These are phyloP conservation scores for Brenthis ino DNA, from an alignment of 2,888 invertebrate genomes.

Conservation along the genomic window DNA sequence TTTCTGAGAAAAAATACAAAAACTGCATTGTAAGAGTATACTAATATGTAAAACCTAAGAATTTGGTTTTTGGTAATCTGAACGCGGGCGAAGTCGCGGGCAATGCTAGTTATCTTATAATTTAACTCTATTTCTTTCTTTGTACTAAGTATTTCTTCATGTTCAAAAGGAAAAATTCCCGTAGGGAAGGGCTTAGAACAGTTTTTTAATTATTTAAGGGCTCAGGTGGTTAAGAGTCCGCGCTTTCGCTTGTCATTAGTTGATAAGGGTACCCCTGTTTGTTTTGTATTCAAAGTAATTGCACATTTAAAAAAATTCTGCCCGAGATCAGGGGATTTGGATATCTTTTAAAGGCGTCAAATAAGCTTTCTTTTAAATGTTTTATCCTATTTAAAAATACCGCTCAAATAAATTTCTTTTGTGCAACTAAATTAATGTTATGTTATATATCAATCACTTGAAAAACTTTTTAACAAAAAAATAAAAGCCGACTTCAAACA, in stretches of 20 bases:
- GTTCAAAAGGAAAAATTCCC: constrained; percentile 28
- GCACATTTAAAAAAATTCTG: constrained; percentile 32
- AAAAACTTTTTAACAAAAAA: too few relatives aligned
- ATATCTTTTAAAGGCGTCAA: constrained; percentile 20
- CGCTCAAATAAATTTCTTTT: background rate
- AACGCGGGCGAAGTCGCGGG: too few relatives aligned
- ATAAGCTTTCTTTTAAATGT: constrained; percentile 12
- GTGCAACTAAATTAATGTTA: background rate
- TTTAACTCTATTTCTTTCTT: constrained; percentile 4
- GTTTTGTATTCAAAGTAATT: constrained; percentile 51
- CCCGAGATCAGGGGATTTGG: constrained; percentile 25
- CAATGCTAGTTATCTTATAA: background rate
- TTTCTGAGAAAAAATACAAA: too few relatives aligned
- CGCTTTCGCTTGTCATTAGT: constrained; percentile 60
- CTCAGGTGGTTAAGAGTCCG: constrained; percentile 40
- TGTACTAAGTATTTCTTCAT: background rate
- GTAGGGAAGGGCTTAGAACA: constrained; percentile 34
- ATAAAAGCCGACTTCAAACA: too few relatives aligned
- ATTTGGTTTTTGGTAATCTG: too few relatives aligned
- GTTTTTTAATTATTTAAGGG: constrained; percentile 44
- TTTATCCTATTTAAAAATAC: constrained; percentile 8
- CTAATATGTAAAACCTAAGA: too few relatives aligned
- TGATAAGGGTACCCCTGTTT: constrained; percentile 66
- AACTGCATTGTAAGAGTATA: too few relatives aligned
- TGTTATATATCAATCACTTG: too few relatives aligned